Percentiles rank a stretch among this genome's conserved stretches.
These are phyloP conservation scores for Physeter macrocephalus DNA, from an alignment of 2,113 vertebrate genomes.

Conservation along the genomic window DNA sequence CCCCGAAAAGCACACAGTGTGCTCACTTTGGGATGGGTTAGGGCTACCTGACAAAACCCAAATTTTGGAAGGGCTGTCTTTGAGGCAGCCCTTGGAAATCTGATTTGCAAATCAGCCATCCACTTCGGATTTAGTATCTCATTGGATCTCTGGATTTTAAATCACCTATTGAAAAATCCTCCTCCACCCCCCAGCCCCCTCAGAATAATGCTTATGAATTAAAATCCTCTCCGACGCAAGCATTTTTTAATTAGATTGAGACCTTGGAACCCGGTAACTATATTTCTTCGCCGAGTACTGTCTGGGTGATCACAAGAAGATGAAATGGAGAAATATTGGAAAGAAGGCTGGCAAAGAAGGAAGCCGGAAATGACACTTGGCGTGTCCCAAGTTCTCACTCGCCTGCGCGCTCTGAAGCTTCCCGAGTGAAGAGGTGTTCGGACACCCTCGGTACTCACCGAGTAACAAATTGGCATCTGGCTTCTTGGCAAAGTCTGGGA, in stretches of 20 bases:
- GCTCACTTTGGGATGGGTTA: background rate
- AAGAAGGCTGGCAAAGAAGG: background rate
- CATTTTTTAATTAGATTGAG: constrained; percentile 70
- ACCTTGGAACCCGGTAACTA: constrained; percentile 61
- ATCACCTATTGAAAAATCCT: constrained; percentile 22
- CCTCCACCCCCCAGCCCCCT: background rate
- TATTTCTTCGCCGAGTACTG: constrained; percentile 49
- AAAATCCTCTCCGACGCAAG: constrained; percentile 47
- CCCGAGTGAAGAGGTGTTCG: background rate
- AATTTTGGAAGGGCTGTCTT: background rate
- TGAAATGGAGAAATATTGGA: constrained; percentile 22
- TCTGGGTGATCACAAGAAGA: constrained; percentile 50
- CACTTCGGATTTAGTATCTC: constrained; percentile 15
- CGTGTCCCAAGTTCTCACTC: background rate
- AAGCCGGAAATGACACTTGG: background rate
- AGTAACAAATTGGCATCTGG: constrained; percentile 82
- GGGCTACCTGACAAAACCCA: background rate
- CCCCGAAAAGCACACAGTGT: background rate
- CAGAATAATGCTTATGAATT: constrained; percentile 57
- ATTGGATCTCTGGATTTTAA: constrained; percentile 53
- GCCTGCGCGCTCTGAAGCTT: background rate
- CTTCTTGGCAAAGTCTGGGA: constrained; percentile 83
- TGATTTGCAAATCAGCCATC: constrained; percentile 9
- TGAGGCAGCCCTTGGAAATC: background rate
- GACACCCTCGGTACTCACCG: constrained; percentile 69